Base-by-base conservation (phyloP, 2,113 vertebrate species). In the Spermophilus dauricus region DNA sequence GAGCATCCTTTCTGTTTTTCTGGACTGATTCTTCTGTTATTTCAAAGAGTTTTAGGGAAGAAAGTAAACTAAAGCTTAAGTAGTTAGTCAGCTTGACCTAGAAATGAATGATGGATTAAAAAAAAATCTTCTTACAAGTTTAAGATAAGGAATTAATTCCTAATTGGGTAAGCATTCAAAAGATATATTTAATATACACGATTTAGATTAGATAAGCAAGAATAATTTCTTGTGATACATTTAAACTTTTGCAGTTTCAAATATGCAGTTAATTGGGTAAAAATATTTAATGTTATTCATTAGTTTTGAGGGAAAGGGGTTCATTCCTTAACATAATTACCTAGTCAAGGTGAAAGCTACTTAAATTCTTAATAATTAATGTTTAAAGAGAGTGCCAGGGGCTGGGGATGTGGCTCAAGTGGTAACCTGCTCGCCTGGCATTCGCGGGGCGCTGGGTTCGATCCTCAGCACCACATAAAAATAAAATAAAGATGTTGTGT, bases 231-330 rank as follows among this genome's bases (percentile, higher is more conserved):
- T 95, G 28, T 69, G 11, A 89, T 2, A 69, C 12, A 76, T 89
- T 91, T 42, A 77, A 93, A 93, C 78, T 93, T 78, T 91, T 95
- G 76, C 73, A 32, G 48, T 84, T 76, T 80, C 22, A 76, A 73
- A 93, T 86, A 69, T 45, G 18, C 42, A 91, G 63, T 70, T 87
- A 94, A 89, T 85, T 70, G 63, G 12, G 5, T 61, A 0, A 88
- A 97, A 90, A 24, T 45, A 58, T 69, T 87, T 96, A 70, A 91
- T 70, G 73, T 24, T 37, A 6, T 94, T 85, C 70, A 48, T 11
- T 87, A 24, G 18, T 84, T 96, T 91, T 69, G 17, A 53, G 7
- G 32, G 14, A 39, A 67, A 61, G 75, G 61, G 1, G 0, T 24
- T 67, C 24, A 92, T 0, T 67, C 11, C 72, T 91, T 92, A 92